phyloP scores from a whole-genome alignment of 2,113 vertebrate genomes.

The Eira barbara region DNA sequence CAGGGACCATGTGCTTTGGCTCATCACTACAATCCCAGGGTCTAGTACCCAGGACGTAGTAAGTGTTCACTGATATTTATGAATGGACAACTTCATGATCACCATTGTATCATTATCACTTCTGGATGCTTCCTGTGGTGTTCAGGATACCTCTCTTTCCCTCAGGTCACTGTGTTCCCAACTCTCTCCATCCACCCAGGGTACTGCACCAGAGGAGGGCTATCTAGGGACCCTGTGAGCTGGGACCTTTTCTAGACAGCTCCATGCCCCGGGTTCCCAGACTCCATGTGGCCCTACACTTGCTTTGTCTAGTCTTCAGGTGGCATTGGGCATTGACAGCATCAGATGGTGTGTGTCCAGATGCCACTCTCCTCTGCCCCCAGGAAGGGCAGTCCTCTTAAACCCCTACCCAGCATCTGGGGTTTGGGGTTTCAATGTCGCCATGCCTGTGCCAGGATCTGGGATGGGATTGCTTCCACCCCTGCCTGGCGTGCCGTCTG shows the following conservation, averaged over 20 bases:
- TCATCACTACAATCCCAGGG: no score
- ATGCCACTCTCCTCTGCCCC: no score
- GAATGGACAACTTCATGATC: background rate
- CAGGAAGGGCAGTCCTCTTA: background rate
- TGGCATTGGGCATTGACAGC: background rate
- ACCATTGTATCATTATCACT: accelerated
- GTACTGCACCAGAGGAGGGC: background rate
- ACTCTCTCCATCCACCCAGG: background rate
- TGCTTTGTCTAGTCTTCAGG: background rate
- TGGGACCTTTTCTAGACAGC: background rate
- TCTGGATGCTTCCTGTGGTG: background rate
- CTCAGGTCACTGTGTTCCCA: background rate
- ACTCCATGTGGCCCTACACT: accelerated
- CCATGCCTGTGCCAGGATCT: background rate
- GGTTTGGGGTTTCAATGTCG: background rate
- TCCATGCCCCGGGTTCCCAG: accelerated
- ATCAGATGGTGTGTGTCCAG: accelerated
- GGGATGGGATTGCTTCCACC: background rate
- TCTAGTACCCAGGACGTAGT: background rate
- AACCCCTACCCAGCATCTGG: background rate
- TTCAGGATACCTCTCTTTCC: background rate
- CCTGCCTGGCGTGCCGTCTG: background rate
- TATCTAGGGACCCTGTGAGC: background rate
- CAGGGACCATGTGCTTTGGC: background rate
- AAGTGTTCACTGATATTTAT: background rate